A percentile compares a stretch with the other conserved stretches of the same genome.
Conservation (phyloP, 2,113 vertebrate genomes). For the Pandion haliaetus region DNA sequence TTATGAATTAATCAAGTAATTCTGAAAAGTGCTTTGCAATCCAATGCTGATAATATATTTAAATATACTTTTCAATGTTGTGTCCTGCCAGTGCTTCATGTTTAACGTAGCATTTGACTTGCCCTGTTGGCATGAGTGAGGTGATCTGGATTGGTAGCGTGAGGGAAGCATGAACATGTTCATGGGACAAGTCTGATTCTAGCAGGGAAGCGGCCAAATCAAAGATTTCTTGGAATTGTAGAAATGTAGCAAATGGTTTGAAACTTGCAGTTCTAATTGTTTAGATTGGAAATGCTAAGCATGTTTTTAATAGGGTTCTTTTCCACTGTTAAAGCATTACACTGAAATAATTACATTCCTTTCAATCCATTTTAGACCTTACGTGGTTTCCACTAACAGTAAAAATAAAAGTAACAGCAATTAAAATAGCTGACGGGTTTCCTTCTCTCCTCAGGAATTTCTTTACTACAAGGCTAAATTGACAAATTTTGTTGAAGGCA, state of each 20-base stretch:
- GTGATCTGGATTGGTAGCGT: background rate
- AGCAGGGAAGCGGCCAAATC: background rate
- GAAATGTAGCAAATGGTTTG: slow-evolving; percentile 32
- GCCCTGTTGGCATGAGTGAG: background rate
- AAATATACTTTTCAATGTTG: background rate
- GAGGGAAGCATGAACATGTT: background rate
- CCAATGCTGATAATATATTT: background rate
- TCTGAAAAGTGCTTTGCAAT: background rate
- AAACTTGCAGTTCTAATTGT: slow-evolving; percentile 6
- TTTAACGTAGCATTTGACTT: background rate
- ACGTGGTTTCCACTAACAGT: background rate
- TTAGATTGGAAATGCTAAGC: slow-evolving; percentile 12
- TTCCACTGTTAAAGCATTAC: background rate
- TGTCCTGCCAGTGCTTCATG: background rate
- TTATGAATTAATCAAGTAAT: background rate
- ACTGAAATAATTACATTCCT: slow-evolving; percentile 31
- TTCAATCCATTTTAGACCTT: background rate
- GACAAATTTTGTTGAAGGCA: background rate
- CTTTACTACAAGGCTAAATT: background rate
- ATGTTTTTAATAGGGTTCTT: background rate
- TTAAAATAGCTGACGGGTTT: background rate
- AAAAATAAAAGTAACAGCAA: background rate
- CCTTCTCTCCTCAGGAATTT: background rate
- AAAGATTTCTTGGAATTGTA: slow-evolving; percentile 11
- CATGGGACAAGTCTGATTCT: background rate